These are phyloP conservation scores for Odocoileus hemionus DNA, from an alignment of 2,113 vertebrate genomes.

Conservation along the genomic window DNA sequence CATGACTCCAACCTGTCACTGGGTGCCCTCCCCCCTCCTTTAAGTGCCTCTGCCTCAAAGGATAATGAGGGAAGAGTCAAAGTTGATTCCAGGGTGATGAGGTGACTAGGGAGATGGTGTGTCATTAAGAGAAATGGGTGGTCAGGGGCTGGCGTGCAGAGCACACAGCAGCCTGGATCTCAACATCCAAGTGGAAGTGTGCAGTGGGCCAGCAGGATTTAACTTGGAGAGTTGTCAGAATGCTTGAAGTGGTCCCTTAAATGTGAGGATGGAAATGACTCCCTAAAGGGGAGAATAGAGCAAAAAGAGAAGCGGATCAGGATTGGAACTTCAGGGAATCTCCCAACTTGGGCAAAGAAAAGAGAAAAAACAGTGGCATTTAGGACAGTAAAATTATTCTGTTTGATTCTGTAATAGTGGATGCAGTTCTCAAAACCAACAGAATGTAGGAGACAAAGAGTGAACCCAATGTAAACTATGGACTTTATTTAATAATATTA, in stretches of 20 bases:
- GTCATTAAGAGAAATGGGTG: conserved; percentile 28
- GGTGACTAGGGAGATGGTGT: background rate
- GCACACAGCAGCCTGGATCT: background rate
- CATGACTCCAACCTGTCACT: conserved; percentile 1
- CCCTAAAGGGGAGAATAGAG: background rate
- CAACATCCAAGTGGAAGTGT: background rate
- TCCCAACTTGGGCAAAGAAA: background rate
- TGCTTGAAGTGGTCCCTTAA: background rate
- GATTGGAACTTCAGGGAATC: background rate
- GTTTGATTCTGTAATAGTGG: background rate
- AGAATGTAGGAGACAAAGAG: background rate
- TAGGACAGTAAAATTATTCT: background rate
- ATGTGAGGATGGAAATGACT: background rate
- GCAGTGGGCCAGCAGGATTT: background rate
- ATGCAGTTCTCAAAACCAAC: background rate
- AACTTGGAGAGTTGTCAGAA: background rate
- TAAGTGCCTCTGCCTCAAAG: conserved; percentile 27
- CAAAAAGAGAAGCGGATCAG: background rate
- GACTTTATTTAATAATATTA: background rate
- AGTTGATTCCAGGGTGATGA: conserved; percentile 39
- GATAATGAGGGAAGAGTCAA: conserved; percentile 34
- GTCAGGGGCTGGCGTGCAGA: background rate
- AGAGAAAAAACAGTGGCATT: background rate
- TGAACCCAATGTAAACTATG: background rate
- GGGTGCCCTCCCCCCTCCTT: background rate